These are phyloP conservation scores for Oenanthe melanoleuca DNA, from an alignment of 2,113 vertebrate species.

Conservation along the genomic window DNA sequence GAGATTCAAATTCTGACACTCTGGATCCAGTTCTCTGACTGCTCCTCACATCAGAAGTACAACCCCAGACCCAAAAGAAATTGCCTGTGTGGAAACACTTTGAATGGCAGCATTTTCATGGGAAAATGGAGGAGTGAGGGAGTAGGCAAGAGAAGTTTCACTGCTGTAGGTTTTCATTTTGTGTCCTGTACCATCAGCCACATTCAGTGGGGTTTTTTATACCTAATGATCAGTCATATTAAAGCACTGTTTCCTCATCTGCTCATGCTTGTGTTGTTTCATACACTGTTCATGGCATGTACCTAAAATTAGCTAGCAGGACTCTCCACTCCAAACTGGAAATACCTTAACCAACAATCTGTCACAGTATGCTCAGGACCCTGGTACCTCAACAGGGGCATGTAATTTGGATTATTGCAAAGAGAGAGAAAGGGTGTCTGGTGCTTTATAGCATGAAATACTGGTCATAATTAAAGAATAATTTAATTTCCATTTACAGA, in stretches of 20 bases:
- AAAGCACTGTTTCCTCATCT: neutral
- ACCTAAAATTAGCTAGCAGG: neutral
- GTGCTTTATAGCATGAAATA: neutral
- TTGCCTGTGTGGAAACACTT: neutral
- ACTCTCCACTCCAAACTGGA: neutral
- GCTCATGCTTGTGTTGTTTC: neutral
- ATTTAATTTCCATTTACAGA: conserved; percentile 12
- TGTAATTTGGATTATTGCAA: neutral
- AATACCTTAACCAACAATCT: neutral
- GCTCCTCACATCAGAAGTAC: neutral
- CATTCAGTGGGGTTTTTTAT: neutral
- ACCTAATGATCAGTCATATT: neutral
- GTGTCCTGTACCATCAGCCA: neutral
- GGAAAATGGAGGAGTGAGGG: neutral
- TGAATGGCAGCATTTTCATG: neutral
- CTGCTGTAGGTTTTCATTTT: neutral
- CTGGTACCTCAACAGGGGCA: neutral
- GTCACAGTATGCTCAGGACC: fast-evolving
- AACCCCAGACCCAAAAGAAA: neutral
- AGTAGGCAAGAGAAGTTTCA: neutral
- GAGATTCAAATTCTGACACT: neutral
- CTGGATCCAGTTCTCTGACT: neutral
- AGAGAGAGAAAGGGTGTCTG: neutral
- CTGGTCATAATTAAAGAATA: neutral
- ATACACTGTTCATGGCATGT: neutral